Evolutionary conservation across 2,113 vertebrate species (phyloP).

Genomic region (Galeopterus variegatus): DNA sequence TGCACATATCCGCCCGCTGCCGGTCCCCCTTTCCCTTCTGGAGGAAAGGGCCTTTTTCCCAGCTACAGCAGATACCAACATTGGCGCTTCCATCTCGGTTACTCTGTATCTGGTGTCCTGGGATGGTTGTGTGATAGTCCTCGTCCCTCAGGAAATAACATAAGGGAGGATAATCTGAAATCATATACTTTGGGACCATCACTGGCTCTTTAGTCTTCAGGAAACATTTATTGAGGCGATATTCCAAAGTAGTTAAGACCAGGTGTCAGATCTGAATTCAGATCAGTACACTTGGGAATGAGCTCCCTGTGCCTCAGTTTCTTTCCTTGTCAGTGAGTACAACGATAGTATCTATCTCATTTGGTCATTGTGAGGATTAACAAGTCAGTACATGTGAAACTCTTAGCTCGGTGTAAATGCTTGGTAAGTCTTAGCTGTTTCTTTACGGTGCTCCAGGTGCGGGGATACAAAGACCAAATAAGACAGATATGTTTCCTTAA

Average conservation of each 20-base stretch:
- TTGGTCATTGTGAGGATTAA: neutral
- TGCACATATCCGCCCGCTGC: neutral
- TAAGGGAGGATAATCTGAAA: constrained; percentile 43
- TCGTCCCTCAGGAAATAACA: neutral
- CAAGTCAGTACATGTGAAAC: neutral
- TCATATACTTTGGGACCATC: neutral
- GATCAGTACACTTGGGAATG: neutral
- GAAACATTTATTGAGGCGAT: neutral
- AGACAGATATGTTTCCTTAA: neutral
- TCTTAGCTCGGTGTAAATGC: neutral
- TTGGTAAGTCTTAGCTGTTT: neutral
- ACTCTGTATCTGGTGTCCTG: neutral
- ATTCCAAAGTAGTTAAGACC: neutral
- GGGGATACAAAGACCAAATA: constrained; percentile 26
- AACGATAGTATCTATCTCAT: neutral
- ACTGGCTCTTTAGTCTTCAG: neutral
- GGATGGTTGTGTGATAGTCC: neutral
- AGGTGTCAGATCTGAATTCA: constrained; percentile 30
- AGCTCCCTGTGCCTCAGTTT: constrained; percentile 37
- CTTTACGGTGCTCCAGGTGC: neutral
- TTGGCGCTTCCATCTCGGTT: neutral
- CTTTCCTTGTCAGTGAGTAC: neutral
- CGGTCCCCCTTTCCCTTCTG: neutral
- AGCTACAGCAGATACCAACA: neutral
- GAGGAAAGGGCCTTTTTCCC: neutral